Conservation (phyloP, 1,140 invertebrate genomes). For the Drosophila burlai region DNA sequence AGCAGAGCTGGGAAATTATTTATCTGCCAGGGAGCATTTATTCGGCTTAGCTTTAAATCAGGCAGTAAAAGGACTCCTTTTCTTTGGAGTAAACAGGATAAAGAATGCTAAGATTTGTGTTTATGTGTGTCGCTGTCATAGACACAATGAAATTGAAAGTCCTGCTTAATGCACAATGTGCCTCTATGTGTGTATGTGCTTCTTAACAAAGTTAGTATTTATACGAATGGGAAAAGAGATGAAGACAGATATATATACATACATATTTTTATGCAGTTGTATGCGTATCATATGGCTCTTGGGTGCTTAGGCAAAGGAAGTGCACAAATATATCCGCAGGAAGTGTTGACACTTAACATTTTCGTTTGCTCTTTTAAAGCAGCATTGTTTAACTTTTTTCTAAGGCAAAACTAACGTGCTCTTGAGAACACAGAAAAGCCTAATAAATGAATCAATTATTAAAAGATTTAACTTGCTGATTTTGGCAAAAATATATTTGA, state of each 20-base stretch:
- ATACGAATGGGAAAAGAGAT: conserved; percentile 2
- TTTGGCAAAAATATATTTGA: not conserved
- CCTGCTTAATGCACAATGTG: conserved; percentile 40
- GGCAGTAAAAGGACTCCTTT: not conserved
- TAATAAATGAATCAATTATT: not conserved
- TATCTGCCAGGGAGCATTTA: conserved; percentile 23
- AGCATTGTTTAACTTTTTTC: not conserved
- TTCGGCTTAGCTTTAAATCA: conserved; percentile 37
- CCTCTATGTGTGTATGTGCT: not conserved
- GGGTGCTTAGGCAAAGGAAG: conserved; percentile 1
- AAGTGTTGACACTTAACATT: conserved; percentile 11
- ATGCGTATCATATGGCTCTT: not conserved
- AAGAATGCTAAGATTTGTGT: conserved; percentile 28
- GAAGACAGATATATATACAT: not conserved
- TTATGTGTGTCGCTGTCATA: conserved; percentile 32
- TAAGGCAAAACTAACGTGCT: not conserved
- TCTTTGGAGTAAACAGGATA: not conserved
- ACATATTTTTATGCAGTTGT: conserved; percentile 3
- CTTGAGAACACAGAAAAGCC: not conserved
- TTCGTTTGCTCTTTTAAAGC: not conserved
- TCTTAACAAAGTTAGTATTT: conserved; percentile 22
- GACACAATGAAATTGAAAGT: conserved; percentile 62
- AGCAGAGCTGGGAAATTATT: conserved; percentile 38
- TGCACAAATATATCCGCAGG: conserved; percentile 28
- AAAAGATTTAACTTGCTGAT: not conserved